These are phyloP conservation scores for Sipha maydis DNA, from an alignment of 2,888 invertebrate genomes.

Conservation along the genomic window DNA sequence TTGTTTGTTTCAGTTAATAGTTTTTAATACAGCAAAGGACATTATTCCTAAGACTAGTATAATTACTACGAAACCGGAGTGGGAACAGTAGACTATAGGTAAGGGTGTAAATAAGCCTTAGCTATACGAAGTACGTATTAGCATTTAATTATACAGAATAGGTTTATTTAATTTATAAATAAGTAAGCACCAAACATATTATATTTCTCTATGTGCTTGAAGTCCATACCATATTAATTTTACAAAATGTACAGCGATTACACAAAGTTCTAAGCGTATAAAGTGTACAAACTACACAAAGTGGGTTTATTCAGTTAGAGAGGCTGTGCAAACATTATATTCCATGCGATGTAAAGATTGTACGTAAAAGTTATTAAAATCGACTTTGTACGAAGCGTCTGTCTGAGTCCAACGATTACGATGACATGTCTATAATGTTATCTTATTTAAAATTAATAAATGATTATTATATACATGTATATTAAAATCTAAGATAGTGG, in stretches of 20 bases:
- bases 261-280: not conserved
- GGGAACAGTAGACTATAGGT: not conserved
- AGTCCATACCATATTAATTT: not conserved
- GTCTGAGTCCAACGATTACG: not conserved
- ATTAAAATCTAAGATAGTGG: not conserved
- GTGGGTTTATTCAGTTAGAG: not conserved
- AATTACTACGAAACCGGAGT: not conserved
- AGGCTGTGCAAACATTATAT: not conserved
- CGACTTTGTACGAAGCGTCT: not conserved
- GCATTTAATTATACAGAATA: not conserved
- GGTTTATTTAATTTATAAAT: too few species aligned
- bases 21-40: not conserved
- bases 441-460: not conserved
- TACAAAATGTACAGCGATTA: not conserved
- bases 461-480: too few species aligned
- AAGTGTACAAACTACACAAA: not conserved
- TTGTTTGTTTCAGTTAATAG: too few species aligned
- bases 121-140: not conserved
- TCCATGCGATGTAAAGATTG: not conserved
- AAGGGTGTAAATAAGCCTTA: not conserved
- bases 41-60: not conserved
- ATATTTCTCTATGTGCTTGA: not conserved
- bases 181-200: not conserved
- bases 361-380: not conserved
- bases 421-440: not conserved